Evolutionary conservation across 2,113 vertebrate genomes (phyloP).

Genomic region (Spilogale gracilis): DNA sequence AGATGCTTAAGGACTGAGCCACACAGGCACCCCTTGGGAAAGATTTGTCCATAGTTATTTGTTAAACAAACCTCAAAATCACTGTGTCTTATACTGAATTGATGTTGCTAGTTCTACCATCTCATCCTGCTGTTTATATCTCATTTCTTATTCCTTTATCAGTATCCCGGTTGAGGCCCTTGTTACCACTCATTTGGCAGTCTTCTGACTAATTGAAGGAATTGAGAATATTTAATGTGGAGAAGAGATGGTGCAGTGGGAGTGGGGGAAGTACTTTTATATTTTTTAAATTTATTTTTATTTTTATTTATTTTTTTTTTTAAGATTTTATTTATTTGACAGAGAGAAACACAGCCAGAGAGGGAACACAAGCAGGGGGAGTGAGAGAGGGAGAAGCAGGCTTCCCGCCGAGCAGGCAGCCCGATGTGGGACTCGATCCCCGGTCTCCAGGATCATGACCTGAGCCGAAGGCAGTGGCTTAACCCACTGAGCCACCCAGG

Average conservation of each 20-base stretch:
- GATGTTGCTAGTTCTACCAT: neutral
- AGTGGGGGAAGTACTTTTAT: neutral
- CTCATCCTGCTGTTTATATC: neutral
- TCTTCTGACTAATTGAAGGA: slow-evolving; percentile 16
- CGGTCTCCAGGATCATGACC: too few species aligned
- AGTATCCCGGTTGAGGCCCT: neutral
- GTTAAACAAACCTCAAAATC: neutral
- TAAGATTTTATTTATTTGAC: too few species aligned
- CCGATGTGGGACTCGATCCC: too few species aligned
- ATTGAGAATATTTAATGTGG: neutral
- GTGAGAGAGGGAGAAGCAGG: too few species aligned
- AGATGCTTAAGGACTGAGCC: too few species aligned
- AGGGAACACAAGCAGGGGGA: too few species aligned
- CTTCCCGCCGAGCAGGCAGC: too few species aligned
- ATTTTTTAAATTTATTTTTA: neutral
- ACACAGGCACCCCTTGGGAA: too few species aligned
- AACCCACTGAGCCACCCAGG: too few species aligned
- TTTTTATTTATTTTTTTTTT: neutral
- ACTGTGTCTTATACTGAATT: neutral
- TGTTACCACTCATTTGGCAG: neutral
- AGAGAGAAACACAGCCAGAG: too few species aligned
- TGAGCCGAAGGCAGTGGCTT: too few species aligned
- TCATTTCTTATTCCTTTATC: neutral
- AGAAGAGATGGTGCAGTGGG: neutral
- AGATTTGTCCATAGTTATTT: neutral